These are phyloP conservation scores for Eidolon dupreanum DNA, from an alignment of 2,797 vertebrate species.

Conservation along the genomic window DNA sequence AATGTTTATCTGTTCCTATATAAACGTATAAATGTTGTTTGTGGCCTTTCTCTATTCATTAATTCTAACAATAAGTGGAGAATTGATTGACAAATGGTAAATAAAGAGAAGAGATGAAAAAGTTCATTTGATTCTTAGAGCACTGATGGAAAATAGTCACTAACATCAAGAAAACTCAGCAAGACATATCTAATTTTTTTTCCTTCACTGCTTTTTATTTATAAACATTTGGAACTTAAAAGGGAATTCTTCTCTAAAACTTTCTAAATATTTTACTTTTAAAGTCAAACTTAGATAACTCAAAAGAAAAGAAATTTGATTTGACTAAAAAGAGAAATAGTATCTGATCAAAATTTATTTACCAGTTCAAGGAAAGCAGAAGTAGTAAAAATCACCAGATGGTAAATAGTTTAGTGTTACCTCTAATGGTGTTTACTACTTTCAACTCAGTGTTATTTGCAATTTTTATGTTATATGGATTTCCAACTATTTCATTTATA, in stretches of 20 bases:
- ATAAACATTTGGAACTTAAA: slow-evolving; percentile 35
- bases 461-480: slow-evolving; percentile 73
- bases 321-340: slow-evolving; percentile 36
- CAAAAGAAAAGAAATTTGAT: slow-evolving; percentile 30
- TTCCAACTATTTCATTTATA: slow-evolving; percentile 67
- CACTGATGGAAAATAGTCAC: neutral
- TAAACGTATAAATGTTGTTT: neutral
- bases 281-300: neutral
- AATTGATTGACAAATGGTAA: neutral
- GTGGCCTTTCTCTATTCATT: neutral
- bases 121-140: neutral
- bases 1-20: neutral
- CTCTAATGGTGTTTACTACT: slow-evolving; percentile 66
- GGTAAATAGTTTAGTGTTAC: slow-evolving; percentile 69
- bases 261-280: neutral
- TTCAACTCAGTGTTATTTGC: slow-evolving; percentile 46
- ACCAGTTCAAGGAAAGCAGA: slow-evolving; percentile 56
- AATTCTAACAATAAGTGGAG: neutral
- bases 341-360: slow-evolving; percentile 63
- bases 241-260: slow-evolving; percentile 25
- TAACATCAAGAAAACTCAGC: neutral
- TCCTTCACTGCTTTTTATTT: neutral
- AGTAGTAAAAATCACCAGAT: slow-evolving; percentile 62
- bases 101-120: neutral
- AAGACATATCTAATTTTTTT: neutral